These are phyloP conservation scores for Pristionchus entomophagus DNA, from an alignment of 2,888 invertebrate species.

Conservation along the genomic window DNA sequence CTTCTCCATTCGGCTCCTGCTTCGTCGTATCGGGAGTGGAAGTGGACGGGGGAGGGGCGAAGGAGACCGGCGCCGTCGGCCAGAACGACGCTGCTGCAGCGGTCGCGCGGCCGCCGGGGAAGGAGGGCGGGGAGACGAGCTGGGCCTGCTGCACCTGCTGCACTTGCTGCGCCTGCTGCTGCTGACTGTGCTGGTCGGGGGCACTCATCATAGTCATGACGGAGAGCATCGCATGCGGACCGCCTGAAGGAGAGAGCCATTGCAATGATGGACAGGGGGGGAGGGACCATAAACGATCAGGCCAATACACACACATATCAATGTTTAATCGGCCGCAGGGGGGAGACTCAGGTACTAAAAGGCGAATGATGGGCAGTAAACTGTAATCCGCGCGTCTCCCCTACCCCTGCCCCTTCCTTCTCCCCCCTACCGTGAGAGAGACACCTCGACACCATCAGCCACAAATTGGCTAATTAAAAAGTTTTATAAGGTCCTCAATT, in stretches of 20 bases:
- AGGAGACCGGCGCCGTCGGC: constrained; percentile 4
- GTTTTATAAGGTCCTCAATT: constrained; percentile 45
- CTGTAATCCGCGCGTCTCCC: constrained; percentile 1
- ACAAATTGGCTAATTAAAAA: constrained; percentile 49
- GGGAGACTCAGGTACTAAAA: constrained; percentile 30
- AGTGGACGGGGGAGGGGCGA: constrained; percentile 45
- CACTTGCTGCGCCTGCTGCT: not conserved
- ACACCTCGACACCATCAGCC: not conserved
- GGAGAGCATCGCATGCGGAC: constrained; percentile 29
- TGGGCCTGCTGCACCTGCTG: not conserved
- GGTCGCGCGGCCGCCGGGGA: not conserved
- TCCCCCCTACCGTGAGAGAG: not conserved
- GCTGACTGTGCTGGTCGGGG: not conserved
- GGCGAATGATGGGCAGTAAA: constrained; percentile 19
- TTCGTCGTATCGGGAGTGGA: not conserved
- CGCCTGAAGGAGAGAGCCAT: not conserved
- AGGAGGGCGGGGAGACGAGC: constrained; percentile 24
- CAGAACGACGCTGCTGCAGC: not conserved
- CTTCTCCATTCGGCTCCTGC: not conserved
- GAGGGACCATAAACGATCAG: constrained; percentile 17
- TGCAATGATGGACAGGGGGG: not conserved
- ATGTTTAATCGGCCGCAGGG: constrained; percentile 7
- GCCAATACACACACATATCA: not conserved
- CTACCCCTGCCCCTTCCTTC: not conserved
- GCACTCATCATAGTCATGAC: constrained; percentile 45